A percentile compares a stretch with the other conserved stretches of the same genome.
phyloP scores from a whole-genome alignment of 2,888 invertebrate genomes.

The Atrina japonica region DNA sequence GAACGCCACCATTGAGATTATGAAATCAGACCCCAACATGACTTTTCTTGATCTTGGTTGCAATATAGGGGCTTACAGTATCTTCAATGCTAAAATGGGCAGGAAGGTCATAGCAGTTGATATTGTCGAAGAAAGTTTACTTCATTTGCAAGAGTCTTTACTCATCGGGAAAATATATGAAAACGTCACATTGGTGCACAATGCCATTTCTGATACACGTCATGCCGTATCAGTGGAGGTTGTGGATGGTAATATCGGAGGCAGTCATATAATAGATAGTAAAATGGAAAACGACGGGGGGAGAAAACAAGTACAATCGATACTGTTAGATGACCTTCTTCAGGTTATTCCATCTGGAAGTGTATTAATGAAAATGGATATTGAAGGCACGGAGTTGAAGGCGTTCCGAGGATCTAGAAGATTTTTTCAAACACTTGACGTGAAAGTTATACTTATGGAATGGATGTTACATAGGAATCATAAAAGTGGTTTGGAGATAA shows the following conservation, averaged over 20 bases:
- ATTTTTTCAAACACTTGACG: constrained; percentile 63
- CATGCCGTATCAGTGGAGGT: constrained; percentile 49
- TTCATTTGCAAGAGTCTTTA: constrained; percentile 50
- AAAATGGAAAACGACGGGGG: no score
- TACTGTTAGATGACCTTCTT: constrained; percentile 62
- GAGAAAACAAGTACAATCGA: constrained; percentile 43
- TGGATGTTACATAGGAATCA: constrained; percentile 63
- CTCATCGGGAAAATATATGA: constrained; percentile 36
- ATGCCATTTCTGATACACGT: constrained; percentile 61
- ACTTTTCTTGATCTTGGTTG: constrained; percentile 61
- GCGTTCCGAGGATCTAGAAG: constrained; percentile 52
- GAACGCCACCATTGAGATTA: constrained; percentile 46
- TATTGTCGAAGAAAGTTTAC: constrained; percentile 48
- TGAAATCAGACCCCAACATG: constrained; percentile 40
- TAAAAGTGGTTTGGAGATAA: constrained; percentile 50
- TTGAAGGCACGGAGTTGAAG: constrained; percentile 66
- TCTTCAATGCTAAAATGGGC: constrained; percentile 59
- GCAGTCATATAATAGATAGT: constrained; percentile 57
- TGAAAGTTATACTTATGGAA: constrained; percentile 68
- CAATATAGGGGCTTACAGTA: constrained; percentile 62
- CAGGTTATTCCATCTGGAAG: constrained; percentile 43
- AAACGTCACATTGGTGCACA: constrained; percentile 56
- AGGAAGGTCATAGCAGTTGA: constrained; percentile 57
- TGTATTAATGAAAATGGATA: constrained; percentile 71
- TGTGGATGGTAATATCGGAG: constrained; percentile 60